Percentiles rank a stretch among this genome's conserved stretches.
These are phyloP conservation scores for Larimichthys polyactis DNA, from an alignment of 2,113 vertebrate species.

Conservation along the genomic window DNA sequence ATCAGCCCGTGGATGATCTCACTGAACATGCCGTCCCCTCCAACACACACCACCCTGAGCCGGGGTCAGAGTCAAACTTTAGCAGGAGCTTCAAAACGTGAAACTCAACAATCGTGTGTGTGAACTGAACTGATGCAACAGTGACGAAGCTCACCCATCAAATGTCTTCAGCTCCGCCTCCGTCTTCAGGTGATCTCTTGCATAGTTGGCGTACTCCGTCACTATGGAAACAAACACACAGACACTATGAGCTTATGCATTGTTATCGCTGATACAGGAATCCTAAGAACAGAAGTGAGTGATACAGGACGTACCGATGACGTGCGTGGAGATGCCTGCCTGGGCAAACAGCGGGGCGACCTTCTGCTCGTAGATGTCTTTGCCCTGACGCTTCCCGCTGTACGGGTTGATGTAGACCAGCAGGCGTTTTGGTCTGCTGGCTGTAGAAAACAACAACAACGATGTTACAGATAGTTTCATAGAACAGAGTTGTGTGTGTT, in stretches of 20 bases:
- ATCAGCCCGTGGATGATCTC: slow-evolving; percentile 95
- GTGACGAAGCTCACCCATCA: slow-evolving; percentile 87
- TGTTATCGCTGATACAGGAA: background rate
- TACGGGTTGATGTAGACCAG: slow-evolving; percentile 97
- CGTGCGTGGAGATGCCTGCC: slow-evolving; percentile 89
- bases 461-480: background rate
- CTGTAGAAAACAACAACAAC: slow-evolving; percentile 75
- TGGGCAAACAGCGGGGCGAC: slow-evolving; percentile 91
- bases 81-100: background rate
- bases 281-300: background rate
- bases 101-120: too few relatives aligned
- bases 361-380: slow-evolving; percentile 91
- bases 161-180: slow-evolving; percentile 90
- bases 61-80: background rate
- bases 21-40: slow-evolving; percentile 97
- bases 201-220: slow-evolving; percentile 92
- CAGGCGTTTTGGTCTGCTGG: slow-evolving; percentile 89
- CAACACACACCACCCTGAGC: slow-evolving; percentile 93
- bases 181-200: slow-evolving; percentile 88
- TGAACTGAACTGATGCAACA: too few relatives aligned
- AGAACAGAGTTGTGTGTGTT: background rate
- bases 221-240: slow-evolving; percentile 83
- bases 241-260: background rate
- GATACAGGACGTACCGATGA: slow-evolving; percentile 85
- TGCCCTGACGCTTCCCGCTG: slow-evolving; percentile 90